phyloP scores from a whole-genome alignment of 2,888 invertebrate genomes.

The Drosophila formosana region DNA sequence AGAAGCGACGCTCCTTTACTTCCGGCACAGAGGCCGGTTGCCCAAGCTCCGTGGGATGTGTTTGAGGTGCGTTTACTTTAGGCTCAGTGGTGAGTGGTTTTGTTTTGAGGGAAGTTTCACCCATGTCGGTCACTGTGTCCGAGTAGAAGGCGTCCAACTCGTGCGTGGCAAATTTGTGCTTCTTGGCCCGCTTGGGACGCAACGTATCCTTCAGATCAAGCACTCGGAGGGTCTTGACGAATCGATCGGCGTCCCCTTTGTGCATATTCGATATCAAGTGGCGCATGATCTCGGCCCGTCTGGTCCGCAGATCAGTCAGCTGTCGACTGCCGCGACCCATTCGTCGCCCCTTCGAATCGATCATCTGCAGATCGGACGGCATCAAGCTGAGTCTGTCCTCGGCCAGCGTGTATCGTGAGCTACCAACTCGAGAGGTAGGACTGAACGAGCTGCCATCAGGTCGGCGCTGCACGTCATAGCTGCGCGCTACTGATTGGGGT shows the following conservation, averaged over 20 bases:
- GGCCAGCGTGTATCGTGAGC: too few species aligned
- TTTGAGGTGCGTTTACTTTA: background rate
- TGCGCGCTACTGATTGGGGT: too few species aligned
- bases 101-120: too few species aligned
- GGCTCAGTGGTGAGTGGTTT: background rate
- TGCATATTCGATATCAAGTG: conserved; percentile 1
- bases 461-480: too few species aligned
- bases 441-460: too few species aligned
- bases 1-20: conserved; percentile 4
- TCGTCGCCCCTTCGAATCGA: conserved; percentile 36
- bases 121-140: background rate
- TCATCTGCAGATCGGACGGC: background rate
- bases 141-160: conserved; percentile 19
- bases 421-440: too few species aligned
- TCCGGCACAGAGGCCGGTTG: too few species aligned
- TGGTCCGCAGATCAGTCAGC: background rate
- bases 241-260: background rate
- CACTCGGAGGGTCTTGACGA: conserved; percentile 3
- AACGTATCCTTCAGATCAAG: background rate
- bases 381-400: too few species aligned
- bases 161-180: background rate
- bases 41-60: too few species aligned
- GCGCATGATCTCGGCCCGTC: conserved; percentile 10
- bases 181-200: background rate
- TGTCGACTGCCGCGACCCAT: conserved; percentile 26